Conservation (phyloP, 2,888 invertebrate genomes). For the Catocala sponsa region DNA sequence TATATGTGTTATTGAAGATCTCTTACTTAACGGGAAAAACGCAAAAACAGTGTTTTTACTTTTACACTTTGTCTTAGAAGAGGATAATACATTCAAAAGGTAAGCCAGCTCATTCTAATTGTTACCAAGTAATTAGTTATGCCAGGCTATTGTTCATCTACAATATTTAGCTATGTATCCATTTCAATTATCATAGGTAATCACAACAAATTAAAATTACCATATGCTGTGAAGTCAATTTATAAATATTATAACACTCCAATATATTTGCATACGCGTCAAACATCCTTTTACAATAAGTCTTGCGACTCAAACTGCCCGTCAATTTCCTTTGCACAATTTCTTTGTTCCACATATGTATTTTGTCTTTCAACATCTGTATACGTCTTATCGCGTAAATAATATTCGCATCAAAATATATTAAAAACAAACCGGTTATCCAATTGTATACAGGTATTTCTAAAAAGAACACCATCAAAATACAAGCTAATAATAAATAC, state of each 20-base stretch:
- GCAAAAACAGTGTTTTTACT: too few relatives aligned
- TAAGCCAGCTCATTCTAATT: too few relatives aligned
- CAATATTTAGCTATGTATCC: too few relatives aligned
- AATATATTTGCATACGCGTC: constrained; percentile 13
- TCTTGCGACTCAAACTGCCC: not conserved
- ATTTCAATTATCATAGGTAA: not conserved
- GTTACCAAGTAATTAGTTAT: too few relatives aligned
- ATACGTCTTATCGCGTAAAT: constrained; percentile 16
- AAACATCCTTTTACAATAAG: constrained; percentile 11
- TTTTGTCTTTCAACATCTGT: constrained; percentile 15
- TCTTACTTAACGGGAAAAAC: too few relatives aligned
- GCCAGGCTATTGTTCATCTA: too few relatives aligned
- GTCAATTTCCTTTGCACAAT: not conserved
- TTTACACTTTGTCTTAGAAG: too few relatives aligned
- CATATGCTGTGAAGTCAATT: not conserved
- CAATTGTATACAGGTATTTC: not conserved
- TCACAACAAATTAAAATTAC: not conserved
- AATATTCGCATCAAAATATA: constrained; percentile 21
- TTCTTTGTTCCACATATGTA: constrained; percentile 20
- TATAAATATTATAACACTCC: constrained; percentile 16
- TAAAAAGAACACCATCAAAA: not conserved
- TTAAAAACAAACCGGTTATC: not conserved
- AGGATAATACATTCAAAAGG: too few relatives aligned
- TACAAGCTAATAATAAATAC: not conserved
- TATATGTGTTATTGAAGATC: too few relatives aligned